Base-by-base conservation (phyloP, 2,113 vertebrate species). In the Ceyx cyanopectus region DNA sequence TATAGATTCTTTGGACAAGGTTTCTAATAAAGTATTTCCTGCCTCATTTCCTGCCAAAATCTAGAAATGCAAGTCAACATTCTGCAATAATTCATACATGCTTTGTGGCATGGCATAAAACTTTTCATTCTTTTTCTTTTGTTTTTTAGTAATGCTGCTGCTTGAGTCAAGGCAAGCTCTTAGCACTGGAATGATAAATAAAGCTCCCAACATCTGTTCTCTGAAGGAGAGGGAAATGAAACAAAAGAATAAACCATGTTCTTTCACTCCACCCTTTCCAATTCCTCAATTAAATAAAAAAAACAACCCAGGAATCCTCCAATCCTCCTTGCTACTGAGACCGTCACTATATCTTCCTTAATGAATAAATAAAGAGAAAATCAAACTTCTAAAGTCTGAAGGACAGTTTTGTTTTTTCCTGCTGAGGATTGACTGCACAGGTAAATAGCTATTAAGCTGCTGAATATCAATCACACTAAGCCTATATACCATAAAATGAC, bases 11-110 rank as follows among this genome's bases (percentile, higher is more conserved):
- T 69, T 18, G 9, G 69, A 50, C 54, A 58, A 81, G 24, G 29
- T 34, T 95, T 56, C 73, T 51, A 86, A 94, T 57, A 87, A 84
- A 77, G 78, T 32, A 86, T 87, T 96, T 93, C 69, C 86, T 63
- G 60, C 69, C 53, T 72, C 12, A 40, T 67, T 89, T 94, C 89
- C 80, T 87, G 77, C 54, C 76, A 83, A 81, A 85, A 60, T 75
- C 68, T 50, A 65, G 46, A 46, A 90, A 81, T 18, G 29, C 54
- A 69, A 93, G 46, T 60, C 46, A 76, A 57, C 24, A 8, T 58
- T 83, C 77, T 65, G 41, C 27, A 80, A 41, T 37, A 83, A 89
- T 73, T 90, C 56, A 51, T 54, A 63, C 0, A 0, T 61, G 58
- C 58, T 79, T 72, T 77, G 74, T 61, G 66, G 62, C 48, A 61